Base-by-base conservation (phyloP, 2,888 invertebrate genomes). In the Aleiodes leptofemur region DNA sequence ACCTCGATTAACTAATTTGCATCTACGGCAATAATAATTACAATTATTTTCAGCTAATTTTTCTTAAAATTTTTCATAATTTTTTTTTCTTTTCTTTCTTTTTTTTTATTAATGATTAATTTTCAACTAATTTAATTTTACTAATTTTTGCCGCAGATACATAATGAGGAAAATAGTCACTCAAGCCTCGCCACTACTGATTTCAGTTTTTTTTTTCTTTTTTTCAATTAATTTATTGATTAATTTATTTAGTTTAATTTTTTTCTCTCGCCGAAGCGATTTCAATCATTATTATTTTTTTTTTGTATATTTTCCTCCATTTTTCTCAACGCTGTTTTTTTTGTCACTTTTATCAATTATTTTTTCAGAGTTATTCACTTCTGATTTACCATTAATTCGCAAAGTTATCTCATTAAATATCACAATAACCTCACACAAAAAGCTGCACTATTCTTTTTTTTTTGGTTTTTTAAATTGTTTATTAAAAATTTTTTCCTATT, bases 391-490 rank as follows among this genome's bases (percentile, higher is more conserved):
- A 73, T 70, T 70, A 80, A 76, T 79, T 79, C 77, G 77, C 76
- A 81, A 78, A 79, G 78, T 86, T 85, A 86, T 84, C 82, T 34
- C 82, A 83, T 84, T 87, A 85, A 85, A 85, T 88, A 88, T 88
- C 88, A 88, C 88, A 88, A 88, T 88, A 88, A 88, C 86, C 86
- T 88, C 86, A 88, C 87, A 88, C 88, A 86, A 83, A 88, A 88
- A 88, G 88, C 88, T 87, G 86, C 85, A 82, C 86, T 87, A 87
- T 78, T 59, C 34, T 76, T 77, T 76, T 72, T 51, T 23, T 23
- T 23, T 23, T 23, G 2, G 2, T 23, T 23, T 23, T 23, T 23
- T 23, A 23, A 76, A 70, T 77, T 69, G 57, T 50, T 71, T 59
- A 48, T 31, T 61, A 64, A 56, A 38, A 48, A 56, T 70, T 23